Conservation (phyloP, 2,797 vertebrate genomes). For the Scleropages formosus region DNA sequence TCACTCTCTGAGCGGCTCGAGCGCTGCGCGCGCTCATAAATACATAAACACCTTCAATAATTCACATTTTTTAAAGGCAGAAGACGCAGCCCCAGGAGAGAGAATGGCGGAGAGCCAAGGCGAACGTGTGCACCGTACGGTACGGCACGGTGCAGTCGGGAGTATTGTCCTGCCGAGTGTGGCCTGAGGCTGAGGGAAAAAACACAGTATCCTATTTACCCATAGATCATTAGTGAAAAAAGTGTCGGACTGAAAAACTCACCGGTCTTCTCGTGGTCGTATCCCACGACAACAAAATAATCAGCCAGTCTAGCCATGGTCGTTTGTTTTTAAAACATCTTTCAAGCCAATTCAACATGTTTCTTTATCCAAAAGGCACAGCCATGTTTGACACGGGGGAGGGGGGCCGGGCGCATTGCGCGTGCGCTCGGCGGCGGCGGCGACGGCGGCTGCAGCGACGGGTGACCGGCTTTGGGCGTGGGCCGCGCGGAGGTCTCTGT, state of each 20-base stretch:
- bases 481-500: constrained; percentile 45
- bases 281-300: constrained; percentile 94
- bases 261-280: constrained; percentile 93
- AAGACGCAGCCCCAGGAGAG: constrained; percentile 37
- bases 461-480: constrained; percentile 67
- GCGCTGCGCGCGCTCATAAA: constrained; percentile 29
- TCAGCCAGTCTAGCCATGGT: constrained; percentile 94
- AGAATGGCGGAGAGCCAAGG: constrained; percentile 56
- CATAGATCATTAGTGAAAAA: constrained; percentile 31
- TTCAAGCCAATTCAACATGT: constrained; percentile 88
- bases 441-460: too few relatives aligned
- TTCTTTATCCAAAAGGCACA: constrained; percentile 80
- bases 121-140: constrained; percentile 40
- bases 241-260: constrained; percentile 52
- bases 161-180: constrained; percentile 41
- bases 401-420: constrained; percentile 68
- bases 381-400: constrained; percentile 91
- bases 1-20: neutral
- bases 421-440: constrained; percentile 72
- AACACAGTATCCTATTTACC: constrained; percentile 29
- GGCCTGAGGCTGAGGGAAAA: constrained; percentile 61
- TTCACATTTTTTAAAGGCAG: constrained; percentile 31
- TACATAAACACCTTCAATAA: constrained; percentile 27
- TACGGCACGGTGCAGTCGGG: constrained; percentile 43
- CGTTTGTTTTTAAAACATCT: constrained; percentile 67